Percentiles rank a stretch among this genome's conserved stretches.
Evolutionary conservation across 2,113 vertebrate species (phyloP).

Genomic region (Petrocephalus microphthalmus): DNA sequence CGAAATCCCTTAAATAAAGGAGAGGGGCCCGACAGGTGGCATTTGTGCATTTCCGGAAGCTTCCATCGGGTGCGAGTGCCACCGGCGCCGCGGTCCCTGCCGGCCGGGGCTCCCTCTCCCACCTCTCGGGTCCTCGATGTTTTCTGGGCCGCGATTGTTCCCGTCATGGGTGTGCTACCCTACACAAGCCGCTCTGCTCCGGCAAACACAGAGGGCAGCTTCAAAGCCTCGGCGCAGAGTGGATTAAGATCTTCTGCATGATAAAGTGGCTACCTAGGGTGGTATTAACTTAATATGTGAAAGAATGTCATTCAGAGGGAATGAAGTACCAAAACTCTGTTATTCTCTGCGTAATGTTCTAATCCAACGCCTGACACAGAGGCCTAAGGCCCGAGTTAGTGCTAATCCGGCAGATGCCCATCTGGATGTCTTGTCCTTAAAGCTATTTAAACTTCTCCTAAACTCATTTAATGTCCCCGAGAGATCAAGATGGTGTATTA

Average conservation of each 20-base stretch:
- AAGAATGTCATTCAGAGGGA: constrained; percentile 99
- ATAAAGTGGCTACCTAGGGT: constrained; percentile 99
- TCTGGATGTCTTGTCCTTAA: constrained; percentile 94
- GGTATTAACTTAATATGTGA: constrained; percentile 99
- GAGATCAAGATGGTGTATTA: constrained; percentile 98
- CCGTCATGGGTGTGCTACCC: constrained; percentile 98
- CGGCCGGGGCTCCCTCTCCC: not conserved
- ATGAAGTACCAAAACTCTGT: constrained; percentile 99
- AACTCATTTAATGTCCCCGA: constrained; percentile 99
- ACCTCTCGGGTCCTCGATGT: constrained; percentile 38
- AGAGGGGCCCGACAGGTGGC: constrained; percentile 40
- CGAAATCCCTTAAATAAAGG: constrained; percentile 38
- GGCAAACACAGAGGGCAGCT: constrained; percentile 77
- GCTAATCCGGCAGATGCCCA: constrained; percentile 97
- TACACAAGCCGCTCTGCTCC: constrained; percentile 86
- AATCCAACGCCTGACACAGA: constrained; percentile 95
- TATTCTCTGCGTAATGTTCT: constrained; percentile 98
- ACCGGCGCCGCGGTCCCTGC: not conserved
- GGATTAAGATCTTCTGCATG: constrained; percentile 99
- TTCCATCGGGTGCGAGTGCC: not conserved
- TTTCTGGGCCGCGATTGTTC: constrained; percentile 75
- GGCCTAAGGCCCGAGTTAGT: constrained; percentile 87
- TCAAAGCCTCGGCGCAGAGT: constrained; percentile 96
- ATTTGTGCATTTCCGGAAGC: not conserved
- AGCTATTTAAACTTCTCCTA: constrained; percentile 98